Evolutionary conservation across 1,140 invertebrate genomes (phyloP), one percentile per base, ranked within the genome.

Genomic region (Forficula auricularia): DNA sequence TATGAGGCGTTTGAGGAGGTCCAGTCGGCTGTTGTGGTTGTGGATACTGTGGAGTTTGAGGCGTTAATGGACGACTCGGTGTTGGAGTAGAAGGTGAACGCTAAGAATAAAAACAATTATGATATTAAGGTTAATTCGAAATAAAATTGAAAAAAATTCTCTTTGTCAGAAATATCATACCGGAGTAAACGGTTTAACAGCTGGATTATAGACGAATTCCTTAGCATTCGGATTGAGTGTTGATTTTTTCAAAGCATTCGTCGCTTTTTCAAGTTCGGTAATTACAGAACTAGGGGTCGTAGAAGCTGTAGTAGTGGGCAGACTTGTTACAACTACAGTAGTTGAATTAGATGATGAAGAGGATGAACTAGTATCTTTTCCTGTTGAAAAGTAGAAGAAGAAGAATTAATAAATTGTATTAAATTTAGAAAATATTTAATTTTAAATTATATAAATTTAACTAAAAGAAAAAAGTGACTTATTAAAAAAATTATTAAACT

Each of bases 221-320:
- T 88, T 88, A 14, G 83, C 83, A 58, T 88, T 80, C 20, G 84
- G 83, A 70, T 88, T 88, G 22, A 88, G 65, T 1, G 73, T 85
- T 14, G 79, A 86, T 54, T 81, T 82, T 53, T 82, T 80, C 19
- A 77, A 62, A 15, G 73, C 68, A 36, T 62, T 66, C 3, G 71
- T 65, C 32, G 71, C 66, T 51, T 77, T 78, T 19, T 79, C 75
- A 19, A 51, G 48, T 7, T 53, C 52, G 3, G 44, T 48, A 27
- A 6, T 27, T 27, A 15, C 33, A 39, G 19, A 50, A n/a, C n/a
- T n/a, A 51, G 42, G 38, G 39, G n/a, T 46, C 27, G 14, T 18
- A 14, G 30, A 30, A 9, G 9, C 19, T 18, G 12, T 19, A 27
- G 22, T 27, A 6, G 22, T 27, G 10, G 22, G 22, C 4, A 27